Conservation (phyloP, 2,888 invertebrate species). For the Leucozona laternaria region DNA sequence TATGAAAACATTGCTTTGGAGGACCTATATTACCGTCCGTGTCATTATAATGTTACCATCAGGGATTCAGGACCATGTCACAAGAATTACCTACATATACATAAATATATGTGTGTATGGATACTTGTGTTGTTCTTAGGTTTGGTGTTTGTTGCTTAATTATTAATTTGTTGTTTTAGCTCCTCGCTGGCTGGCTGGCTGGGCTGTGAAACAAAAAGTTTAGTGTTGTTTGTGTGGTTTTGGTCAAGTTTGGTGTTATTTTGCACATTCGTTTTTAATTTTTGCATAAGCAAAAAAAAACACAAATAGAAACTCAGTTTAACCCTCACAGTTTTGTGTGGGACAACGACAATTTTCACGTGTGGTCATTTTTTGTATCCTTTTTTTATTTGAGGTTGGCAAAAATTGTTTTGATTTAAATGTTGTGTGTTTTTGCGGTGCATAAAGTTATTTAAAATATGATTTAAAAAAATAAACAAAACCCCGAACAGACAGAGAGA, state of each 20-base stretch:
- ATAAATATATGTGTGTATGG: too few species aligned
- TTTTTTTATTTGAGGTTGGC: constrained; percentile 60
- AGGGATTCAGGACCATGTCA: constrained; percentile 30
- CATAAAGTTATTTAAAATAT: constrained; percentile 63
- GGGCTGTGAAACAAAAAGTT: constrained; percentile 53
- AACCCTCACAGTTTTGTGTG: constrained; percentile 60
- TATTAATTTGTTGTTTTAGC: constrained; percentile 23
- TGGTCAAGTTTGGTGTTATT: constrained; percentile 48
- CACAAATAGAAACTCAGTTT: constrained; percentile 14
- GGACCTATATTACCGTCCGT: constrained; percentile 6
- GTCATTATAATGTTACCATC: constrained; percentile 14
- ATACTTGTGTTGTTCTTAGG: constrained; percentile 8
- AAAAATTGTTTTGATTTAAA: constrained; percentile 68
- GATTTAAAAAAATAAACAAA: neutral
- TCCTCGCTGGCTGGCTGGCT: neutral
- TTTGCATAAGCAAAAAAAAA: constrained; percentile 1
- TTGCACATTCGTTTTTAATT: constrained; percentile 43
- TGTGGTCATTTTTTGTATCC: constrained; percentile 66
- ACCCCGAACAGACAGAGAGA: neutral
- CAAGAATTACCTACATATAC: neutral
- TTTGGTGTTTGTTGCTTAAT: constrained; percentile 15
- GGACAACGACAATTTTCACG: constrained; percentile 66
- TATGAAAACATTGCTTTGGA: constrained; percentile 54
- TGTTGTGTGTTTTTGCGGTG: constrained; percentile 65
- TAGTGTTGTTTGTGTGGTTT: constrained; percentile 50